Evolutionary conservation across 1,140 invertebrate genomes (phyloP).

Genomic region (Wiebesia pumilae): DNA sequence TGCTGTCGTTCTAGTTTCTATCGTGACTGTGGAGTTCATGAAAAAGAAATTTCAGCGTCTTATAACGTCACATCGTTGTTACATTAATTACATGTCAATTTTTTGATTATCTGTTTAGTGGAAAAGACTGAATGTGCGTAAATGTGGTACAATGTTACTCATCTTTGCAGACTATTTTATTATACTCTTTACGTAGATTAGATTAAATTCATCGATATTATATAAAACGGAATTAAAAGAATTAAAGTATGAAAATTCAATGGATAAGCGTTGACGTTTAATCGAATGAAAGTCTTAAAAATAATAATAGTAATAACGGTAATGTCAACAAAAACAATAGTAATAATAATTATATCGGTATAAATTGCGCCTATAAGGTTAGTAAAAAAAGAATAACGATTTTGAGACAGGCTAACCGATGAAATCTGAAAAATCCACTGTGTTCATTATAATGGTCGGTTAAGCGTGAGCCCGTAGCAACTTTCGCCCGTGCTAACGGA

Average conservation of each 20-base stretch:
- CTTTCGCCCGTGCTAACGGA: neutral
- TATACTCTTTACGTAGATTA: constrained; percentile 27
- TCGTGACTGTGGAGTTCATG: neutral
- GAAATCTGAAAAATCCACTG: constrained; percentile 38
- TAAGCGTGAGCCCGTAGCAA: neutral
- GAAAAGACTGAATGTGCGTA: constrained; percentile 71
- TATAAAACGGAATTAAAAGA: neutral
- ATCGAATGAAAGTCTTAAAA: constrained; percentile 35
- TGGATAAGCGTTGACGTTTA: constrained; percentile 2
- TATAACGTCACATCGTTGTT: constrained; percentile 11
- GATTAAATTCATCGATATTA: neutral
- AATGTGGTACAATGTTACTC: constrained; percentile 62
- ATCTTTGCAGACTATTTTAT: constrained; percentile 35
- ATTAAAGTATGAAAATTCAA: constrained; percentile 7
- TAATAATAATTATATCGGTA: constrained; percentile 42
- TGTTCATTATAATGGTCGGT: constrained; percentile 39
- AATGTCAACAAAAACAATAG: constrained; percentile 46
- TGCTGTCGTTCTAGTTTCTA: neutral
- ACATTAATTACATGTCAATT: constrained; percentile 25
- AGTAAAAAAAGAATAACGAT: constrained; percentile 4
- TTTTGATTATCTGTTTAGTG: constrained; percentile 64
- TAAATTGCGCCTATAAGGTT: constrained; percentile 2
- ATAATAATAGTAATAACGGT: constrained; percentile 35
- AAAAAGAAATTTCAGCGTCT: constrained; percentile 1
- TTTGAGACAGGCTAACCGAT: constrained; percentile 19